Evolutionary conservation across 2,888 invertebrate genomes (phyloP), one percentile per base, ranked within the genome.

Genomic region (Hypselothyrea guttata): DNA sequence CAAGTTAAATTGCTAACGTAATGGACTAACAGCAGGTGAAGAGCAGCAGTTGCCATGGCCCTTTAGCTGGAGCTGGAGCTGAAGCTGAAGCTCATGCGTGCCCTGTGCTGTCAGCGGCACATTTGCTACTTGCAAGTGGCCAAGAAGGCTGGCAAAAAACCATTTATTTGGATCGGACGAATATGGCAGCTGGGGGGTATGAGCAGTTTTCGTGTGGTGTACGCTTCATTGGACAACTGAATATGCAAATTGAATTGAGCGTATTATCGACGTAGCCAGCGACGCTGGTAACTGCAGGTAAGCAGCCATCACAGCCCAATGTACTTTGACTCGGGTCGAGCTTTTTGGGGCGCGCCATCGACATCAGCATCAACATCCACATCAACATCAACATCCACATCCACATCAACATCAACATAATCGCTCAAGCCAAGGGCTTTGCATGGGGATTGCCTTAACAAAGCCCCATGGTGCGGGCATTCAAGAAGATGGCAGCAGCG

Each of bases 151-250:
- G 67, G 74, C 71, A 70, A 66, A 81, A 60, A 51, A 66, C 52
- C 72, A 71, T 71, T 82, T 78, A 58, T 62, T 75, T 76, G 76
- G 57, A 61, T 61, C 46, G 33, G 27, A 46, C 55, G 34, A 8
- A 9, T 8, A 7, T 28, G 28, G 46, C 13, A 22, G 15, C 12
- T 37, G 48, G 22, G 40, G 18, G 11, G 41, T 18, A 28, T 34
- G 47, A 8, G 16, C 45, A 62, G 66, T 61, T 72, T 44, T 38
- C 52, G 58, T 61, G 56, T 63, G 63, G 63, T 64, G 71, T 73
- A 57, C 84, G 84, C 82, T 84, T 82, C 81, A 85, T 77, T 85
- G 86, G 84, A 81, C 82, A 84, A 84, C 84, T 85, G 84, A 82
- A 82, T 85, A 82, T 82, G 82, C 82, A 82, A 82, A 82, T 82